Evolutionary conservation across 35 echinoderm and acorn worm species (phyloP).

Genomic region (Ophiothrix spiculata): DNA sequence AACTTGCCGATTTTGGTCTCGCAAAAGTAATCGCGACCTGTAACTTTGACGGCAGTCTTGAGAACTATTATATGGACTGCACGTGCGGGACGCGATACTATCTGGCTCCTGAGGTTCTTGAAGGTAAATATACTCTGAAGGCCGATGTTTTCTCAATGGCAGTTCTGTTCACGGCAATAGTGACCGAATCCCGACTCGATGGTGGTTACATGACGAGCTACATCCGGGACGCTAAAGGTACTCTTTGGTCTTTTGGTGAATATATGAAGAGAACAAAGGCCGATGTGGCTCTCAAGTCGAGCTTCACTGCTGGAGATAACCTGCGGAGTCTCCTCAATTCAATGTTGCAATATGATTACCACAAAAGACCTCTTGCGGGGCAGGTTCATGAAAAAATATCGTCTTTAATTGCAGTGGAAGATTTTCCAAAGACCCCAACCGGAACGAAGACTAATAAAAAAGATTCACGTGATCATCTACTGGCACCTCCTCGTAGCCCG

Average conservation of each 20-base stretch:
- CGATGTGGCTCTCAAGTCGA: not conserved
- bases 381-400: not conserved
- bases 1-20: not conserved
- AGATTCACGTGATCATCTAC: no score
- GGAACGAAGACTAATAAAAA: no score
- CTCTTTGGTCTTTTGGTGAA: not conserved
- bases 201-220: not conserved
- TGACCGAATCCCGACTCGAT: not conserved
- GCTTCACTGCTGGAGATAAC: not conserved
- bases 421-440: not conserved
- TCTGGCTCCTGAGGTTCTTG: not conserved
- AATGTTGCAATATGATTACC: not conserved
- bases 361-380: not conserved
- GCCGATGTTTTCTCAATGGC: not conserved
- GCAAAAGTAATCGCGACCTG: not conserved
- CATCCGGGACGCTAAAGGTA: not conserved
- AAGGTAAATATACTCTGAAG: conserved; percentile 3
- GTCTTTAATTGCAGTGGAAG: not conserved
- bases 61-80: not conserved
- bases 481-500: no score
- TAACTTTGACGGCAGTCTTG: not conserved
- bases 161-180: not conserved
- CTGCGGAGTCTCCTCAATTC: not conserved
- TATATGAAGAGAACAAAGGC: not conserved
- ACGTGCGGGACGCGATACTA: not conserved